Evolutionary conservation across 2,113 vertebrate genomes (phyloP), one percentile per base, ranked within the genome.

Genomic region (Morone saxatilis): DNA sequence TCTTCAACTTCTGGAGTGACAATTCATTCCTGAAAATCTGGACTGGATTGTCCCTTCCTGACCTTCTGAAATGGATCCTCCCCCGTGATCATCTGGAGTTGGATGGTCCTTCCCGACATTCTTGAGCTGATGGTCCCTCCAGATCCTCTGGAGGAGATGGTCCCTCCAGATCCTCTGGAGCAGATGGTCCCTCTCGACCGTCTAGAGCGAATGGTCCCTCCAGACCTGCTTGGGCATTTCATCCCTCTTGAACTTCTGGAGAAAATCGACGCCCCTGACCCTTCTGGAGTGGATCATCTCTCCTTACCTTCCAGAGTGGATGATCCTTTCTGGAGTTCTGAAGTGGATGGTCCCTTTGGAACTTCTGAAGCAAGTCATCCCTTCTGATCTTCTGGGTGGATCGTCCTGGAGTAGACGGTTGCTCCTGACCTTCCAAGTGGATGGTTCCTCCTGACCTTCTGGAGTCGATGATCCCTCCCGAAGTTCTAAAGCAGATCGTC

Each of bases 1-100:
- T 75, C 68, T 83, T 88, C 60, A 86, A 76, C 75, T 76, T 84
- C 78, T 80, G 56, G 71, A 91, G 87, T 48, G 76, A 85, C 25
- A 45, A 22, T 40, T 43, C 4, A 45, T 19, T 72, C 19, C 43
- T 67, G 77, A 63, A 11, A 20, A 6, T 63, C 47, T 19, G 41
- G 38, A 54, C 8, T 0, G 31, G 71, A 16, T 38, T 7, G 2
- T 41, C 3, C 51, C 20, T 47, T 16, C 38, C 38, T 54, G 47
- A 16, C 9, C 2, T 13, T 63, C 17, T 22, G 14, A 14, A 71
- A 0, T 25, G 40, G 59, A n/a, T 38, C 7, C 0, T n/a, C 11
- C 6, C 22, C 19, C n/a, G 5, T 41, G 47, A 57, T 9, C 13
- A 2, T 31, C 41, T 61, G 43, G 66, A 69, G 17, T 22, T 31